These are phyloP conservation scores for Eretmochelys imbricata DNA, from an alignment of 2,113 vertebrate species.

Conservation along the genomic window DNA sequence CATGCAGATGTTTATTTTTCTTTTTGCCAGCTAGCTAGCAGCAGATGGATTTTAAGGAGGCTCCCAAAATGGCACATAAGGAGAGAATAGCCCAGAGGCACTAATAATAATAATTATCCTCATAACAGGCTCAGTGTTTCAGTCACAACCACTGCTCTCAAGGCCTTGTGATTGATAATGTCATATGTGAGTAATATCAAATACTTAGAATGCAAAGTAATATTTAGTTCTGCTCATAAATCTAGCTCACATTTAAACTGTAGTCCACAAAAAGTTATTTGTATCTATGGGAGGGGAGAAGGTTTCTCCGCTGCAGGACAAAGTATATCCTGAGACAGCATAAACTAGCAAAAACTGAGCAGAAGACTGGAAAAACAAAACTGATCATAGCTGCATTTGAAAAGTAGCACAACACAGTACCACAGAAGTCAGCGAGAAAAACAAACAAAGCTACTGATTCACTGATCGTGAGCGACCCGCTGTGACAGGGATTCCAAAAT, in stretches of 20 bases:
- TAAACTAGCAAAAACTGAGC: accelerated
- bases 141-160: background rate
- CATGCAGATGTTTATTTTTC: conserved; percentile 55
- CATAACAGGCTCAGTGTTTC: background rate
- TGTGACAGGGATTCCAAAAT: background rate
- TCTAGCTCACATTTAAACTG: background rate
- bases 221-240: background rate
- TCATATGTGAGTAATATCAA: conserved; percentile 7
- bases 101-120: conserved; percentile 31
- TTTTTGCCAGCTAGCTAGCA: conserved; percentile 25
- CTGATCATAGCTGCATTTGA: background rate
- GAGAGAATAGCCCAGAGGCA: conserved; percentile 48
- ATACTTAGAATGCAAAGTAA: background rate
- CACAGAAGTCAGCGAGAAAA: background rate
- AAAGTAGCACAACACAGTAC: background rate
- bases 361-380: background rate
- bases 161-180: conserved; percentile 37
- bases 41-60: conserved; percentile 53
- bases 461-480: background rate
- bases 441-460: background rate
- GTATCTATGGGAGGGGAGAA: background rate
- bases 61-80: conserved; percentile 53
- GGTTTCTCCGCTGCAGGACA: background rate
- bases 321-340: background rate
- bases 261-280: background rate